Evolutionary conservation across 1,140 invertebrate genomes (phyloP).

Genomic region (Drosophila insularis): DNA sequence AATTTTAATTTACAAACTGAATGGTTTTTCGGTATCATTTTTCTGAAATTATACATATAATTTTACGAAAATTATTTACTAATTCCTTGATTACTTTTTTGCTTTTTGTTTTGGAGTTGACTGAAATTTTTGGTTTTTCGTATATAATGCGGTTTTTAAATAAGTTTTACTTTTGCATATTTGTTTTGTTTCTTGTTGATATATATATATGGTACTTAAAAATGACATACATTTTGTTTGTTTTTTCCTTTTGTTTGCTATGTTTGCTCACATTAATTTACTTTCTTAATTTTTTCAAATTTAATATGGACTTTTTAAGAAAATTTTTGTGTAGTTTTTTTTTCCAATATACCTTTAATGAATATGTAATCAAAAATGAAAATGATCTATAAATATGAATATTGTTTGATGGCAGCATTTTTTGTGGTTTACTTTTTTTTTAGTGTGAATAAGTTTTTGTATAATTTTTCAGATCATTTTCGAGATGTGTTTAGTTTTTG

Average conservation of each 20-base stretch:
- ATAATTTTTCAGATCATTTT: slow-evolving; percentile 34
- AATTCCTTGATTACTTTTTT: slow-evolving; percentile 48
- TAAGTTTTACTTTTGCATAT: slow-evolving; percentile 69
- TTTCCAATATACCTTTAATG: slow-evolving; percentile 29
- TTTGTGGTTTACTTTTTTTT: neutral
- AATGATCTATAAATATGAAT: slow-evolving; percentile 10
- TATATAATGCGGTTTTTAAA: slow-evolving; percentile 65
- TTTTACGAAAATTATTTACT: slow-evolving; percentile 30
- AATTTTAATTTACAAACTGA: neutral
- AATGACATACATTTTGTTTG: slow-evolving; percentile 57
- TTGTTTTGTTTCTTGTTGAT: slow-evolving; percentile 23
- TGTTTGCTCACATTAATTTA: slow-evolving; percentile 68
- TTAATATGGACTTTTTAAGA: slow-evolving; percentile 64
- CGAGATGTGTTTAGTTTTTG: neutral
- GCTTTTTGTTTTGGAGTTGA: slow-evolving; percentile 43
- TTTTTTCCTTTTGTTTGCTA: slow-evolving; percentile 45
- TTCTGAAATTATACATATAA: neutral
- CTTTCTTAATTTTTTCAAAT: slow-evolving; percentile 42
- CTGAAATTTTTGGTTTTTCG: slow-evolving; percentile 53
- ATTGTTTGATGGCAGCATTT: slow-evolving; percentile 42
- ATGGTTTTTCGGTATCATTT: neutral
- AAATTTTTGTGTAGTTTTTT: slow-evolving; percentile 45
- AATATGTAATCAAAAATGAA: slow-evolving; percentile 36
- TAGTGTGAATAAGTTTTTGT: slow-evolving; percentile 49
- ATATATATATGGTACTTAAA: slow-evolving; percentile 67